Base-by-base conservation (phyloP, 2,113 vertebrate genomes). In the Sula dactylatra region DNA sequence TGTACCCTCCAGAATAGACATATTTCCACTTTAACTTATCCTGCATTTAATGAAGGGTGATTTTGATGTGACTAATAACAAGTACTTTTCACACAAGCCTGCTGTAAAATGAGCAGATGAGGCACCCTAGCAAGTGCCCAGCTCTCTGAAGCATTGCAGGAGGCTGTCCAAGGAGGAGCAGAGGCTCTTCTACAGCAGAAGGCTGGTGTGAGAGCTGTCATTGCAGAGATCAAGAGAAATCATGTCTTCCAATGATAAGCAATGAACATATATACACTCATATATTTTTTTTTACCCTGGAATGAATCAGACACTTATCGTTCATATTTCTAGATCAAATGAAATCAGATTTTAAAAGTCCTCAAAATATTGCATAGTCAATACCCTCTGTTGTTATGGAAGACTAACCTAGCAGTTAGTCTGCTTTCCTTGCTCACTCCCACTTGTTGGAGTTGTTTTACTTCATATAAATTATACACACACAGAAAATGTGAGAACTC, bases 171-270 rank as follows among this genome's bases (percentile, higher is more conserved):
- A 67, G 56, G 47, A 84, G 65, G 21, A 92, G 55, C 34, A 78
- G 69, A 64, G 52, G 14, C 12, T 62, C 38, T 67, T 67, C 62
- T 44, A 2, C 2, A 82, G 66, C 17, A 90, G 40, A 26, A 82
- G 67, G 49, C 10, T 82, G 11, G 18, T 3, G 11, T 64, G n/a
- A 90, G 76, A 72, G 22, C 66, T 50, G 38, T 45, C 62, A 26
- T 32, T 67, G 70, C 58, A 42, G 7, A 10, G 10, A 71, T 82
- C 56, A 59, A 74, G 66, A 84, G n/a, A 86, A 92, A 82, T 47
- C 7, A 2, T 10, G 0, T 47, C 45, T 93, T 88, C 58, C 49
- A 65, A 40, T 0, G 8, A 14, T 0, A 0, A 69, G 15, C 7
- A 72, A 77, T n/a, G 47, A 86, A 50, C 6, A 18, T 13, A 56